These are phyloP conservation scores for Xestia sexstrigata DNA, from an alignment of 2,888 invertebrate species.

Conservation along the genomic window DNA sequence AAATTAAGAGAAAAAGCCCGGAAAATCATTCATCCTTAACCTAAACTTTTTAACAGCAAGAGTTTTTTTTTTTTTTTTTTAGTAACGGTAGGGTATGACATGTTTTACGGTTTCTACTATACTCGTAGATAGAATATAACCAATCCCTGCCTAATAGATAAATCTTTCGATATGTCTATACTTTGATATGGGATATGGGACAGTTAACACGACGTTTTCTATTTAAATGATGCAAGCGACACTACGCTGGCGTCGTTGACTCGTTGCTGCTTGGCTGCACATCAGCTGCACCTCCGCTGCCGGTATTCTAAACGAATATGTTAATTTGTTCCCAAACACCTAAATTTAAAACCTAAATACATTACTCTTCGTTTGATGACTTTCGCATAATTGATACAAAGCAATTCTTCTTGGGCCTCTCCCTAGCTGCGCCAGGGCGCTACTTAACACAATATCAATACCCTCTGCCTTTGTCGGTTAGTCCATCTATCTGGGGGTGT, in stretches of 20 bases:
- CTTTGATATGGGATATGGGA: slow-evolving; percentile 1
- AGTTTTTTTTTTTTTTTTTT: too few species aligned
- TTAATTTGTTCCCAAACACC: not conserved
- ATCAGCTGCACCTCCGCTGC: not conserved
- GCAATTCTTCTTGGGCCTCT: not conserved
- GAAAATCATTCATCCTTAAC: too few species aligned
- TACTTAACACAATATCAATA: not conserved
- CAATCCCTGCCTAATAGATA: too few species aligned
- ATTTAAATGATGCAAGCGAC: slow-evolving; percentile 30
- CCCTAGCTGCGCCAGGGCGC: not conserved
- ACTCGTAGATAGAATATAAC: not conserved
- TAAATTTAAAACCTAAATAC: not conserved
- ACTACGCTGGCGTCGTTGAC: slow-evolving; percentile 22
- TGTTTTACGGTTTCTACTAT: not conserved
- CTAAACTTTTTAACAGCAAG: not conserved
- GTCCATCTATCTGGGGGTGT: not conserved
- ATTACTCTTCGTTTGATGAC: not conserved
- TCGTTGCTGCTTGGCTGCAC: slow-evolving; percentile 38
- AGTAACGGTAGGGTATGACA: too few species aligned
- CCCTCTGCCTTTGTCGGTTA: not conserved
- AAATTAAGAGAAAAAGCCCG: too few species aligned
- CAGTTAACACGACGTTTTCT: slow-evolving; percentile 15
- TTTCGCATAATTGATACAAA: not conserved
- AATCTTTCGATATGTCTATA: not conserved
- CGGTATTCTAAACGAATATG: not conserved